Base-by-base conservation (phyloP, 2,113 vertebrate genomes). In the Cairina moschata region DNA sequence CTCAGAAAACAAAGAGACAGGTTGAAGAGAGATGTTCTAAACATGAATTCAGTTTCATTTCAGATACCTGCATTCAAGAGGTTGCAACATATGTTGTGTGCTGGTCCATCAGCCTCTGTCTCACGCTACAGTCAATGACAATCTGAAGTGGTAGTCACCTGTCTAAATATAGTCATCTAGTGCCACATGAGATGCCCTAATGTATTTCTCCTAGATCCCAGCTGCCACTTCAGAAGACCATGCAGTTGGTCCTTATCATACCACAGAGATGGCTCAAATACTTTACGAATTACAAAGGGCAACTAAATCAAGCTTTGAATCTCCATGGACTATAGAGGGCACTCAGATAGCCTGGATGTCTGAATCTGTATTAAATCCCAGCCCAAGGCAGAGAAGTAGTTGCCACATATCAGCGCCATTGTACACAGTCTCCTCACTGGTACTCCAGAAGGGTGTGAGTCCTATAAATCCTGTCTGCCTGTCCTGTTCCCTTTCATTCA, bases 221-320 rank as follows among this genome's bases (percentile, higher is more conserved):
- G 79, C 62, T 94, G 94, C 69, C 66, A 60, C 58, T 91, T 92
- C 92, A 83, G 76, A 94, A 91, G 73, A 83, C 34, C 52, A 48
- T 54, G 60, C 36, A 86, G 25, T 34, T 62, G 80, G 38, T 32
- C 65, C 42, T 90, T 78, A 81, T 81, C 73, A 73, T 86, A 83
- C 65, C 46, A 28, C 1, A 2, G 78, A 60, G 46, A 92, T 84
- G 34, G 60, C 77, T 95, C 73, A 96, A 93, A 95, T 88, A 78
- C 29, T 22, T 92, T 31, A 60, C 15, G 56, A 91, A 86, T 96
- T 92, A 93, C 80, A 92, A 86, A 94, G 60, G 32, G 29, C 56
- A 94, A 59, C 73, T 91, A 93, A 96, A 94, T 94, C 65, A 91
- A 86, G 81, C 58, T 72, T 69, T 68, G 42, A 6, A 68, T 89